Evolutionary conservation across 1,140 invertebrate species (phyloP), one percentile per base, ranked within the genome.

Genomic region (Tribolium madens): DNA sequence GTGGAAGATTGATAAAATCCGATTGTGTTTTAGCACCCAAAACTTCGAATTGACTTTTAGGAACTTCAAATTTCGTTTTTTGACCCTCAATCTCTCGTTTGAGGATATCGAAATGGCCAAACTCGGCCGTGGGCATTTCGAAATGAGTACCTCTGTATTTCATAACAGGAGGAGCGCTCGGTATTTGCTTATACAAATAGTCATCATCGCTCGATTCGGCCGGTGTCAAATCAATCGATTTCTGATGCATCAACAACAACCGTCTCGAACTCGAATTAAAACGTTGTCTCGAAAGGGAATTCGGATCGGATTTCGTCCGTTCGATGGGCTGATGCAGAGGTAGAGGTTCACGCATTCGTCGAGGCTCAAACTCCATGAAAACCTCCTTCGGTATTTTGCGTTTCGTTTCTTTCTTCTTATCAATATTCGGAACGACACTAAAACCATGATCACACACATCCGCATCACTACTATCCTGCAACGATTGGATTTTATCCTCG

Each of bases 291-390:
- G 93, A 91, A 68, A 91, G 85, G 33, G 90, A 92, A 83, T 94
- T 94, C 0, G 94, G 94, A 87, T 95, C 94, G 80, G 93, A 95
- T 83, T 95, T 95, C 4, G 94, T 95, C 72, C 94, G 88, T 85
- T 95, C 94, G 0, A 95, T 93, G 0, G 92, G 92, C 12, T 90
- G 89, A 82, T 94, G 93, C 10, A 86, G 82, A 0, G 86, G 81
- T 10, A 86, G 60, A 2, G 82, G 36, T 17, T 85, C 83, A 15
- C 80, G 73, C 9, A 77, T 75, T 76, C 80, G 83, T 60, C 84
- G 76, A 14, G 84, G 84, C 47, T 86, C 85, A 52, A 85, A 85
- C 74, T 86, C 85, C 52, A 84, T 80, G 71, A 85, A 85, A 0
- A 85, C 81, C 31, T 86, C 84, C 13, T 82, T 69, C 42, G 81